These are phyloP conservation scores for Mythimna lalbum DNA, from an alignment of 2,888 invertebrate genomes.

Conservation along the genomic window DNA sequence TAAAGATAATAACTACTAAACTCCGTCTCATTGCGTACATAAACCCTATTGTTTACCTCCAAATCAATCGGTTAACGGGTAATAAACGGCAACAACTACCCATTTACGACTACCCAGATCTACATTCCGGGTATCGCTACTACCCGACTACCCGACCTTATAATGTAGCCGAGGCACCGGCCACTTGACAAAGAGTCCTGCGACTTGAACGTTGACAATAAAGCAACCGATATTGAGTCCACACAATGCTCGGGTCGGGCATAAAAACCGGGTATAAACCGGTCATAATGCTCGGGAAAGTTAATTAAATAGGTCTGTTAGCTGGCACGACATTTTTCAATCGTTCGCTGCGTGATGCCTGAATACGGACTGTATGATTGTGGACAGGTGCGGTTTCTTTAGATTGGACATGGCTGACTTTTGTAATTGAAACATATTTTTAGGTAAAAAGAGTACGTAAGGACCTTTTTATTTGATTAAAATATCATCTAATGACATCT, in stretches of 20 bases:
- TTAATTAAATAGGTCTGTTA: constrained; percentile 85
- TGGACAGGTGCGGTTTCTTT: constrained; percentile 35
- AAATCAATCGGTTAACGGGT: constrained; percentile 61
- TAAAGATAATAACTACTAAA: constrained; percentile 55
- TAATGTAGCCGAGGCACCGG: constrained; percentile 48
- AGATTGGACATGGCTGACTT: constrained; percentile 35
- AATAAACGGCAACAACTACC: constrained; percentile 55
- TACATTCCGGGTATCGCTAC: constrained; percentile 60
- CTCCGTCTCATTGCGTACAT: constrained; percentile 39
- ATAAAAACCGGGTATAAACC: constrained; percentile 83
- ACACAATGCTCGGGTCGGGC: constrained; percentile 81
- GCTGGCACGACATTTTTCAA: constrained; percentile 80
- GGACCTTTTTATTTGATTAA: too few species aligned
- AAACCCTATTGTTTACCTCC: constrained; percentile 62
- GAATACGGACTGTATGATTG: constrained; percentile 46
- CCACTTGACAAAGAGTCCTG: constrained; percentile 76
- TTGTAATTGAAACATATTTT: neutral
- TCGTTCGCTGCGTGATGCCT: constrained; percentile 73
- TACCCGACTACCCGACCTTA: constrained; percentile 52
- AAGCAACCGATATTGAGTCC: constrained; percentile 85
- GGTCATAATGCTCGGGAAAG: constrained; percentile 81
- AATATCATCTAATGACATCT: too few species aligned
- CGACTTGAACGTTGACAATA: constrained; percentile 76
- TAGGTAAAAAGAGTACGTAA: too few species aligned
- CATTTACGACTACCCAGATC: constrained; percentile 56